Evolutionary conservation across 2,888 invertebrate genomes (phyloP).

Genomic region (Coelopa pilipes): DNA sequence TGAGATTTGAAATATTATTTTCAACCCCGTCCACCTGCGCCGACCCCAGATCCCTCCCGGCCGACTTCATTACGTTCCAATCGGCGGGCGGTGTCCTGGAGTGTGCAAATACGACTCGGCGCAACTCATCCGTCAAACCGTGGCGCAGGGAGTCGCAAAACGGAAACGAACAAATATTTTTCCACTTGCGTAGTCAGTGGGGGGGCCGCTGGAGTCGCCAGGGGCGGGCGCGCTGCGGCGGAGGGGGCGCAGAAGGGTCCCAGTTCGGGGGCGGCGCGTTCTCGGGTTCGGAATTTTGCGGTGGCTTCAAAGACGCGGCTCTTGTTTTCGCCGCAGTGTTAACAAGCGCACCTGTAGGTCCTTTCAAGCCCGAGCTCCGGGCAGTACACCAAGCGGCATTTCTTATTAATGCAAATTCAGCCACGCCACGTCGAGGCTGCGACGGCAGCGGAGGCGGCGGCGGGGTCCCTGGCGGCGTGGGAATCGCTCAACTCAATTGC

Average conservation of each 20-base stretch:
- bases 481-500: neutral
- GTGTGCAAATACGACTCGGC: too few relatives aligned
- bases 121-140: too few relatives aligned
- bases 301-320: constrained; percentile 2
- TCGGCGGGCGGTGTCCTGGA: too few relatives aligned
- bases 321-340: neutral
- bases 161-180: neutral
- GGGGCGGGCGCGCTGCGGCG: neutral
- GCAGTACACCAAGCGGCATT: constrained; percentile 1
- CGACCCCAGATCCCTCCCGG: too few relatives aligned
- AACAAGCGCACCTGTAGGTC: constrained; percentile 1
- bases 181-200: constrained; percentile 1
- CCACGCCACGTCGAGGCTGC: neutral
- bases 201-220: neutral
- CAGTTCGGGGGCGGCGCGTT: too few relatives aligned
- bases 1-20: too few relatives aligned
- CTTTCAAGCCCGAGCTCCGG: neutral
- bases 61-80: too few relatives aligned
- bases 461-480: too few relatives aligned
- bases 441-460: too few relatives aligned
- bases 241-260: neutral
- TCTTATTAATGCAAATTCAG: constrained; percentile 9
- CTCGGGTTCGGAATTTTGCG: neutral
- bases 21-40: too few relatives aligned
- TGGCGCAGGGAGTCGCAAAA: too few relatives aligned